Percentiles rank a stretch among this genome's conserved stretches.
phyloP scores from a whole-genome alignment of 2,113 vertebrate genomes.

The Neolamprologus fasciatus region DNA sequence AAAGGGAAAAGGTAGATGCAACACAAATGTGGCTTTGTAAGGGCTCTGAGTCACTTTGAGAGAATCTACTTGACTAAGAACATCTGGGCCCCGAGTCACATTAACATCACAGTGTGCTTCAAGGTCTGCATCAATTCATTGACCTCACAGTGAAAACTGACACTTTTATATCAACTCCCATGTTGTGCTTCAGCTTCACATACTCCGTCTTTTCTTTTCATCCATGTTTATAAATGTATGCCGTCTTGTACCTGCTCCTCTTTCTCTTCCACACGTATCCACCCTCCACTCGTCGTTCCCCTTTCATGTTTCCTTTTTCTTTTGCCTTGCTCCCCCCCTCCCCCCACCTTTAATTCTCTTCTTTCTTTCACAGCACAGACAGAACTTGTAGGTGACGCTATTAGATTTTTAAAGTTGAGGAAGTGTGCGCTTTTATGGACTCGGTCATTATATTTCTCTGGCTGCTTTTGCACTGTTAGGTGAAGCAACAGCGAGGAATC shows the following conservation, averaged over 20 bases:
- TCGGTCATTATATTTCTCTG: background rate
- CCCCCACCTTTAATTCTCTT: background rate
- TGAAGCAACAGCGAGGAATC: conserved; percentile 2
- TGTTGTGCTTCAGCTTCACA: background rate
- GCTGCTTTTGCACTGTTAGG: background rate
- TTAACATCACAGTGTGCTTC: conserved; percentile 48
- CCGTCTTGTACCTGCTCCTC: background rate
- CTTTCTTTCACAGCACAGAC: background rate
- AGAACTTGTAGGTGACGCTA: conserved; percentile 14
- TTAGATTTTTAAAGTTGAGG: conserved; percentile 36
- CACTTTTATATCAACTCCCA: conserved; percentile 20
- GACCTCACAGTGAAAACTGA: conserved; percentile 27
- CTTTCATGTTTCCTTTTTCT: background rate
- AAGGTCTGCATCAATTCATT: conserved; percentile 45
- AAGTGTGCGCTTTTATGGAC: conserved; percentile 19
- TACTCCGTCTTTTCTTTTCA: background rate
- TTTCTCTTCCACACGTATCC: background rate
- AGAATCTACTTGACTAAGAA: conserved; percentile 40
- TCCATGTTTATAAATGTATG: background rate
- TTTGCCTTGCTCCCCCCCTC: background rate
- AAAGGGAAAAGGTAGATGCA: conserved; percentile 3
- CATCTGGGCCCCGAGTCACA: conserved; percentile 53
- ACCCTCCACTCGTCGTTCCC: background rate
- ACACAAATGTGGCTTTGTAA: conserved; percentile 13
- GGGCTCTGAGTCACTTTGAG: conserved; percentile 44